Conservation (phyloP, 2,888 invertebrate genomes). For the Macrophya alboannulata region DNA sequence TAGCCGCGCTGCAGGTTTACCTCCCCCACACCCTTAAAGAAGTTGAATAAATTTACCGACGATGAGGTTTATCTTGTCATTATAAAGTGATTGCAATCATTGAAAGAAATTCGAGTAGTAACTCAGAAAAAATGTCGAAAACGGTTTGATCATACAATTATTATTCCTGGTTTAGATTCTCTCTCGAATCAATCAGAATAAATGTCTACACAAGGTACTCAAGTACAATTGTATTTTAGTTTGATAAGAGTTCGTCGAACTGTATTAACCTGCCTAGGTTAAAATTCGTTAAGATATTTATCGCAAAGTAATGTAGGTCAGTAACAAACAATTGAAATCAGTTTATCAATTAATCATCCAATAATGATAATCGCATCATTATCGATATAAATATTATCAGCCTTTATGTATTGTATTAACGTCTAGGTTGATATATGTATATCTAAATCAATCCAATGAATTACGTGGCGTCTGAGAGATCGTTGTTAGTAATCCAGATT, state of each 20-base stretch:
- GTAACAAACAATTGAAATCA: conserved; percentile 73
- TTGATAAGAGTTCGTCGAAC: conserved; percentile 37
- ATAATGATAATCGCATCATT: not conserved
- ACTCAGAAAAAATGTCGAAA: not conserved
- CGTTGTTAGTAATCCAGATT: conserved; percentile 20
- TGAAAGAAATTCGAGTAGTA: not conserved
- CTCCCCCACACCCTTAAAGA: too few relatives aligned
- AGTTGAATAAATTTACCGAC: not conserved
- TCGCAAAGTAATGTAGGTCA: conserved; percentile 78
- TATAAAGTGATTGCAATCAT: not conserved
- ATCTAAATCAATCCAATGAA: not conserved
- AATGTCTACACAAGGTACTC: not conserved
- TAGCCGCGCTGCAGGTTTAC: too few relatives aligned
- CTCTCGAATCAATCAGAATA: not conserved
- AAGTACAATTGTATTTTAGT: not conserved
- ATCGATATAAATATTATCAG: conserved; percentile 65
- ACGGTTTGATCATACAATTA: not conserved
- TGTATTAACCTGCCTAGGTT: not conserved
- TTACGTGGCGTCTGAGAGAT: conserved; percentile 11
- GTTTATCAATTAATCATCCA: conserved; percentile 76
- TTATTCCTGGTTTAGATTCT: not conserved
- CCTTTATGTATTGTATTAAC: not conserved
- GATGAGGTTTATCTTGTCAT: not conserved
- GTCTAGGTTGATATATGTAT: not conserved
- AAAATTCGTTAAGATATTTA: conserved; percentile 62